phyloP scores from a whole-genome alignment of 2,797 vertebrate species.

The Microhierax caerulescens region DNA sequence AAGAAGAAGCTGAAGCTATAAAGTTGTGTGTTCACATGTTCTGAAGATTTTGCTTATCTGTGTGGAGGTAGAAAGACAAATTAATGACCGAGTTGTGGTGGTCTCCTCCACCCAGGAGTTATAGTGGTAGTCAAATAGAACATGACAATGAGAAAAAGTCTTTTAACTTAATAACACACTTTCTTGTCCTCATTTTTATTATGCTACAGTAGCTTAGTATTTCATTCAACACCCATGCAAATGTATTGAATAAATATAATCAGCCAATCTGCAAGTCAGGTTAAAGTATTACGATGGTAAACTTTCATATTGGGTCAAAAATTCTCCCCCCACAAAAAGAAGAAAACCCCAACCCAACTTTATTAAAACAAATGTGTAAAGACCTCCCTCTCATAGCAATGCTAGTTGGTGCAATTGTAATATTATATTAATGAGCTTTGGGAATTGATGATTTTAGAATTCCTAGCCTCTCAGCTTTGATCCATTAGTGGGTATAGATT shows the following conservation, averaged over 20 bases:
- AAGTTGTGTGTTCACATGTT: background rate
- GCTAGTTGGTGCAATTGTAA: background rate
- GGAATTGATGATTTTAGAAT: slow-evolving; percentile 67
- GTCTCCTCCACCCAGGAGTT: background rate
- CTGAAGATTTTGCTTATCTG: background rate
- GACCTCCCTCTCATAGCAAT: background rate
- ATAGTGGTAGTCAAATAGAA: background rate
- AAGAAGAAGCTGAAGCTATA: background rate
- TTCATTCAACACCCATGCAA: background rate
- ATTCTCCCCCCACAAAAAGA: rapidly evolving
- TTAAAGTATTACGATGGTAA: background rate
- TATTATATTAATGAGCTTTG: slow-evolving; percentile 70
- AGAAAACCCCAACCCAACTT: background rate
- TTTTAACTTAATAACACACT: background rate
- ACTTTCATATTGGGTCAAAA: background rate
- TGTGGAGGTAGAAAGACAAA: background rate
- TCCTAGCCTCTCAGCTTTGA: slow-evolving; percentile 62
- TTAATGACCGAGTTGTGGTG: background rate
- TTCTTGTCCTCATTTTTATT: background rate
- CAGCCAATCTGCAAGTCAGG: background rate
- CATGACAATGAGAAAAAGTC: background rate
- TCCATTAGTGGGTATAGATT: slow-evolving; percentile 76
- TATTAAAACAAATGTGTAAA: background rate
- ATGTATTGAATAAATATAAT: background rate
- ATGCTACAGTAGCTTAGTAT: background rate